Conservation (phyloP, 2,113 vertebrate species). For the Corythaixoides concolor region DNA sequence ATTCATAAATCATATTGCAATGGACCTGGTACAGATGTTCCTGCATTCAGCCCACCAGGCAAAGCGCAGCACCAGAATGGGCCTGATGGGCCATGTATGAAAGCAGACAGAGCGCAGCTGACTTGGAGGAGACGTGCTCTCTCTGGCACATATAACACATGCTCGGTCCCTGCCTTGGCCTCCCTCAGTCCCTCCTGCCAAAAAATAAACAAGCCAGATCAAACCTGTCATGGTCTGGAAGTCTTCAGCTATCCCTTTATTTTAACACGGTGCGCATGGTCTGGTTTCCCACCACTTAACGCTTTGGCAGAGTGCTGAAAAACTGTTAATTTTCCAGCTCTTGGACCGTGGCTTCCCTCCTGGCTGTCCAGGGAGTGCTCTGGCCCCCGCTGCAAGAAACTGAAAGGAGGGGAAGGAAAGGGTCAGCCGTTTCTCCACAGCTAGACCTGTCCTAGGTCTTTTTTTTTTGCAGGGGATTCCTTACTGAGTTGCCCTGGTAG, state of each 20-base stretch:
- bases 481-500: neutral
- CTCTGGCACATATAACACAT: neutral
- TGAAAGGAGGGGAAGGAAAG: neutral
- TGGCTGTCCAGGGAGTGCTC: neutral
- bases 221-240: constrained; percentile 54
- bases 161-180: neutral
- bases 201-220: constrained; percentile 45
- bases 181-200: constrained; percentile 12
- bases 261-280: neutral
- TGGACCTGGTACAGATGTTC: constrained; percentile 46
- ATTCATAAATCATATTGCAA: constrained; percentile 52
- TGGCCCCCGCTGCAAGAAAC: neutral
- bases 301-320: neutral
- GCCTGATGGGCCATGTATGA: neutral
- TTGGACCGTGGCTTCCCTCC: constrained; percentile 2
- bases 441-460: neutral
- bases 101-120: constrained; percentile 35
- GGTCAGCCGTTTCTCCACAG: neutral
- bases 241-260: constrained; percentile 38
- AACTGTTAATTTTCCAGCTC: neutral
- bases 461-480: neutral
- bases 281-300: neutral
- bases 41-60: constrained; percentile 10
- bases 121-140: neutral
- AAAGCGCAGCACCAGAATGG: neutral